phyloP scores from a whole-genome alignment of 92 coral and sea anemone species.

The Desmophyllum pertusum region DNA sequence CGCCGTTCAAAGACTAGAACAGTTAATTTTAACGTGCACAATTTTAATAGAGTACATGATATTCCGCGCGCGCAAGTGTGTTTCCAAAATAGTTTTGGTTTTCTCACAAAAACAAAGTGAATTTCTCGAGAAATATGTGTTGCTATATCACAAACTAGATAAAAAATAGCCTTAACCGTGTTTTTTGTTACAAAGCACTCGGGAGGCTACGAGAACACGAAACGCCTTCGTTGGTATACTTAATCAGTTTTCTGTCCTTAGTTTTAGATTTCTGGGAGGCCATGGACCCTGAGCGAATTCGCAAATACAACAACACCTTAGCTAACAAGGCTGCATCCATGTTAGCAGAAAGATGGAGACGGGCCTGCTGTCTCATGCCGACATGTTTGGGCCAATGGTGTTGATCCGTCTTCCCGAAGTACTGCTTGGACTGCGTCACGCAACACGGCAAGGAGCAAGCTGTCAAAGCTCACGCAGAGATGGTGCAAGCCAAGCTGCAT shows the following conservation, averaged over 20 bases:
- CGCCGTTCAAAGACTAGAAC: no score
- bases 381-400: constrained; percentile 77
- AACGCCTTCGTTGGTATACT: no score
- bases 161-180: no score
- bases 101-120: no score
- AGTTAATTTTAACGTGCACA: no score
- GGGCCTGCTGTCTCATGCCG: constrained; percentile 48
- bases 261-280: constrained; percentile 71
- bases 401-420: constrained; percentile 63
- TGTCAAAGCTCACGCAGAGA: constrained; percentile 47
- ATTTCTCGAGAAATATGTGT: no score
- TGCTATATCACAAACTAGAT: no score
- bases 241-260: neutral
- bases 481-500: constrained; percentile 61
- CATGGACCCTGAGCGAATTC: constrained; percentile 56
- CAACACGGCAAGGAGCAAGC: constrained; percentile 21
- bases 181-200: no score
- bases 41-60: no score
- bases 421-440: constrained; percentile 43
- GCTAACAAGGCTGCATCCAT: constrained; percentile 63
- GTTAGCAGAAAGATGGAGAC: constrained; percentile 66
- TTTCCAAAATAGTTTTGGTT: no score
- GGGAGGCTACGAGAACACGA: no score
- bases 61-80: no score
- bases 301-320: constrained; percentile 50